Evolutionary conservation across 2,113 vertebrate genomes (phyloP).

Genomic region (Raja brachyura): DNA sequence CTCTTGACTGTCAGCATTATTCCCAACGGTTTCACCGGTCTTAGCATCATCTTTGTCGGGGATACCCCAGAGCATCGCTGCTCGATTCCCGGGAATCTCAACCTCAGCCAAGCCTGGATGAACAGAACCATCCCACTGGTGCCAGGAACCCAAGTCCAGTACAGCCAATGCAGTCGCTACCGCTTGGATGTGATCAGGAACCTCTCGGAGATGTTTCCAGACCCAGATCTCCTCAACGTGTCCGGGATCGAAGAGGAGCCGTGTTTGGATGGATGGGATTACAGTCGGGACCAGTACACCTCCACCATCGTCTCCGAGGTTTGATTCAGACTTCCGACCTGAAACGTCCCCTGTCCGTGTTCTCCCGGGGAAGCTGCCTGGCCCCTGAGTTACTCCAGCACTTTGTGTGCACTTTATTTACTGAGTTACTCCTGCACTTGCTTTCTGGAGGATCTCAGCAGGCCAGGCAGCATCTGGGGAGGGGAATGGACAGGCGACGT

Average conservation of each 20-base stretch:
- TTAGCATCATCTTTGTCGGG: constrained; percentile 66
- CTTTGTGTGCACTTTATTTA: too few species aligned
- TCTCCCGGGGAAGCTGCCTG: too few species aligned
- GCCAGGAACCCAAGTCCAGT: constrained; percentile 42
- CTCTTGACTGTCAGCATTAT: constrained; percentile 67
- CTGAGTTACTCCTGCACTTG: too few species aligned
- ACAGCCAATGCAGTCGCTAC: constrained; percentile 48
- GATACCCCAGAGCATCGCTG: constrained; percentile 72
- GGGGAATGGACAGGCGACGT: too few species aligned
- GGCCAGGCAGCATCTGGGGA: too few species aligned
- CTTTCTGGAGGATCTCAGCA: too few species aligned
- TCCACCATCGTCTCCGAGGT: constrained; percentile 52
- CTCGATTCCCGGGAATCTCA: constrained; percentile 59
- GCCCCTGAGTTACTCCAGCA: too few species aligned
- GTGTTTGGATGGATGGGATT: constrained; percentile 62
- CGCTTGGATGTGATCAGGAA: constrained; percentile 41
- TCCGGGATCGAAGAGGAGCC: constrained; percentile 43
- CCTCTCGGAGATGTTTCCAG: constrained; percentile 38
- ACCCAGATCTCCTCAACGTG: constrained; percentile 46
- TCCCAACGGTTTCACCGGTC: constrained; percentile 65
- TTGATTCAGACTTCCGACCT: background rate
- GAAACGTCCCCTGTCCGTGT: too few species aligned
- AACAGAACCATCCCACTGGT: constrained; percentile 67
- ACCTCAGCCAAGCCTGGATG: constrained; percentile 72
- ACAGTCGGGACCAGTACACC: constrained; percentile 52